Percentiles rank a stretch among this genome's conserved stretches.
phyloP scores from a whole-genome alignment of 2,113 vertebrate genomes.

The Illadopsis cleaveri region DNA sequence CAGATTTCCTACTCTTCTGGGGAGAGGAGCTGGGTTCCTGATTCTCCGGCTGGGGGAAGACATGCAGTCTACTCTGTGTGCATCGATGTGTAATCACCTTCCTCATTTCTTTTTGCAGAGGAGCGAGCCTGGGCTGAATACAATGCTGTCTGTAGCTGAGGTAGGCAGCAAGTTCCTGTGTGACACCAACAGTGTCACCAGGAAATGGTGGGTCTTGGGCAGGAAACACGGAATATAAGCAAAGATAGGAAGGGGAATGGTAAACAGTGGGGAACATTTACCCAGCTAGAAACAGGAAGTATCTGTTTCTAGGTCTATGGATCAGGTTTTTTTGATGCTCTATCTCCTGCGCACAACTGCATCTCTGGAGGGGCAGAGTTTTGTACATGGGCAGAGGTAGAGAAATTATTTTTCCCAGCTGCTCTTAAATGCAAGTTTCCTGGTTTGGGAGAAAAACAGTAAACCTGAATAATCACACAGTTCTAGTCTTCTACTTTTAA shows the following conservation, averaged over 20 bases:
- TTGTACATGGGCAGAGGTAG: neutral
- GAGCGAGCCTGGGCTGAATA: constrained; percentile 42
- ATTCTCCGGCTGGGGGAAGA: neutral
- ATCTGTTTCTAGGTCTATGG: neutral
- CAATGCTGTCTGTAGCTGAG: constrained; percentile 38
- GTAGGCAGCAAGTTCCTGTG: neutral
- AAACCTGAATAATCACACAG: neutral
- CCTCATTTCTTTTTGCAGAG: constrained; percentile 24
- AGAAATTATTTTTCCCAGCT: neutral
- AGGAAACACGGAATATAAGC: neutral
- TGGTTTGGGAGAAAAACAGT: neutral
- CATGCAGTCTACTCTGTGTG: neutral
- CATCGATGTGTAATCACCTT: neutral
- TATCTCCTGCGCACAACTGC: neutral
- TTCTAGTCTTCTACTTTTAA: constrained; percentile 22
- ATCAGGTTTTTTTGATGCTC: neutral
- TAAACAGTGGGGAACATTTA: neutral
- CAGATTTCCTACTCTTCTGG: neutral
- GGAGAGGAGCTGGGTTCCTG: neutral
- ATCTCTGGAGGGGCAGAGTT: neutral
- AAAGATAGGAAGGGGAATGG: neutral
- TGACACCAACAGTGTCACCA: neutral
- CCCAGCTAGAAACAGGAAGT: neutral
- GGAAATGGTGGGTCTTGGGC: neutral
- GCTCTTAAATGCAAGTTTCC: neutral